These are phyloP conservation scores for Tinamus major DNA, from an alignment of 2,797 vertebrate species.

Conservation along the genomic window DNA sequence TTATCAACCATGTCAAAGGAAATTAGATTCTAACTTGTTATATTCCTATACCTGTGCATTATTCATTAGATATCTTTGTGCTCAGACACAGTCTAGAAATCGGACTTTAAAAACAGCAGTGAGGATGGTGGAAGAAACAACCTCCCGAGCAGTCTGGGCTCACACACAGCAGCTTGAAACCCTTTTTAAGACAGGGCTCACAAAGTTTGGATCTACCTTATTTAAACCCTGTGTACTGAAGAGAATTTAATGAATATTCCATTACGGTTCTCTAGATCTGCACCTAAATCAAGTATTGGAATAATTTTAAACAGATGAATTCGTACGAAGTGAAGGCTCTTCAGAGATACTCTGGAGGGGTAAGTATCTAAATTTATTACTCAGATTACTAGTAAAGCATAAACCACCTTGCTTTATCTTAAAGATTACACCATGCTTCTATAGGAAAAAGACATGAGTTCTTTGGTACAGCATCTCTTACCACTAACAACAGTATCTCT, in stretches of 20 bases:
- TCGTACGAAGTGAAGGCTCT: neutral
- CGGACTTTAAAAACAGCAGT: neutral
- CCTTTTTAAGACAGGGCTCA: neutral
- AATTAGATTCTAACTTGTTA: neutral
- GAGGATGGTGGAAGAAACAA: neutral
- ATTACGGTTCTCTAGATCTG: neutral
- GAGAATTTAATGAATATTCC: neutral
- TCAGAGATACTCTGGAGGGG: neutral
- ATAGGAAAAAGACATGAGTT: neutral
- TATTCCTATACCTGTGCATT: neutral
- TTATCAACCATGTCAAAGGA: neutral
- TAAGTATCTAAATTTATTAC: neutral
- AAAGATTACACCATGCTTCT: neutral
- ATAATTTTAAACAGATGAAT: neutral
- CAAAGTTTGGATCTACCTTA: neutral
- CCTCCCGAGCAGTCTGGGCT: fast-evolving
- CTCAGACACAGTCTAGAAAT: neutral
- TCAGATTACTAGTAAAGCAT: neutral
- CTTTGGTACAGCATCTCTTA: neutral
- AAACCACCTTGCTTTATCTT: neutral
- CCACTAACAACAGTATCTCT: neutral
- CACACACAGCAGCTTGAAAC: neutral
- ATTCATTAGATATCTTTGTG: neutral
- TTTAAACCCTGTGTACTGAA: neutral
- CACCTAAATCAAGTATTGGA: neutral